A percentile compares a stretch with the other conserved stretches of the same genome.
Conservation (phyloP, 2,113 vertebrate genomes). For the Macaca nemestrina region DNA sequence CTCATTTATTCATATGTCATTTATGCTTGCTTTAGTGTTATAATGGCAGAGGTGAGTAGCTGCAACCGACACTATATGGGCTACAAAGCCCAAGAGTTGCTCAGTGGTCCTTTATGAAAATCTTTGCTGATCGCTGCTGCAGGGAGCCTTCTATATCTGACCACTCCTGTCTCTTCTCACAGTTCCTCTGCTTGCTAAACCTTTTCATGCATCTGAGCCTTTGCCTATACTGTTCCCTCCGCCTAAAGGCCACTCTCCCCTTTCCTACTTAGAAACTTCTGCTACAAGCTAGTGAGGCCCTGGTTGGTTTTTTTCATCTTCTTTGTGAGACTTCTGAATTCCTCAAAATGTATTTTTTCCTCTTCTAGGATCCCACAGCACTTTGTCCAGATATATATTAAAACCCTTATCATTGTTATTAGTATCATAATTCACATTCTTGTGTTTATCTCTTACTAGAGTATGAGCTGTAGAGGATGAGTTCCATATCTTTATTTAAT, state of each 20-base stretch:
- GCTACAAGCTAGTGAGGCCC: background rate
- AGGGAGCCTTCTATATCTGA: background rate
- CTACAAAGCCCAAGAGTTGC: background rate
- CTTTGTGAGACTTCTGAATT: slow-evolving; percentile 3
- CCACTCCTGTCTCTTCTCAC: background rate
- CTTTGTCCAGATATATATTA: background rate
- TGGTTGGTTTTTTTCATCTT: slow-evolving; percentile 16
- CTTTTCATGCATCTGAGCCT: background rate
- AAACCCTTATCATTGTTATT: background rate
- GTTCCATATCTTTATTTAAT: background rate
- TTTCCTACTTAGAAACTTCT: background rate
- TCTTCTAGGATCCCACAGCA: background rate
- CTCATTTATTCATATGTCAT: background rate
- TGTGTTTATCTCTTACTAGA: background rate
- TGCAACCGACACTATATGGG: background rate
- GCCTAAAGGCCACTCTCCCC: background rate
- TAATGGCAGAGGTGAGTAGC: background rate
- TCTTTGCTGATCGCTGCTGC: background rate
- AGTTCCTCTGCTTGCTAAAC: background rate
- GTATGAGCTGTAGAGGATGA: background rate
- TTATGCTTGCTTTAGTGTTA: background rate
- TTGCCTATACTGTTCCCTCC: background rate
- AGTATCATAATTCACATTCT: background rate
- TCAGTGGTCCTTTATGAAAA: background rate
- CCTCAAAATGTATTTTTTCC: background rate